Base-by-base conservation (phyloP, 2,113 vertebrate genomes). In the Peromyscus maniculatus region DNA sequence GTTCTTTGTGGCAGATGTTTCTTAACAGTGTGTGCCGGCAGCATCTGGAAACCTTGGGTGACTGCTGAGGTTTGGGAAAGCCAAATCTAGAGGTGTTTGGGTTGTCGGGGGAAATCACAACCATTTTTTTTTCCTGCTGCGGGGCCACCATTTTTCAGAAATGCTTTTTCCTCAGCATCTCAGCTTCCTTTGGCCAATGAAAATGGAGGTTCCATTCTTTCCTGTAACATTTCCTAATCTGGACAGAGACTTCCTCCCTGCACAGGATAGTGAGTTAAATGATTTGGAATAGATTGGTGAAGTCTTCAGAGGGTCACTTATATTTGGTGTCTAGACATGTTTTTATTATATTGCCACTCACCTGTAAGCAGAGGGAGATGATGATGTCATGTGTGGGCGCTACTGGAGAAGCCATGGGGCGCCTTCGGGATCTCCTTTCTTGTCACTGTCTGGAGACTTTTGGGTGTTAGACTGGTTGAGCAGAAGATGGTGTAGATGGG, bases 1-100 rank as follows among this genome's bases (percentile, higher is more conserved):
- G 52, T 87, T 93, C 91, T 94, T 97, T 79, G 94, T 95, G 97
- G 94, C 97, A 98, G 95, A 96, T 98, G 97, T 97, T 98, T 97
- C 89, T 91, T 97, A 96, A 97, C 4, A 0, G 91, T 93, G 97
- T 97, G 89, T 97, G 91, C 94, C 0, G 3, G 95, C 82, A 87
- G 92, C 94, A 97, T 97, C 97, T 97, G 96, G 98, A 96, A 96
- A 86, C 15, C 55, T 95, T 91, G 89, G 93, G 92, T 91, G 89
- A 89, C 16, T 59, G 82, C 82, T 94, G 94, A 95, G 82, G 64
- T 92, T 94, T 97, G 93, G 75, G 90, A 80, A 96, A 92, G 91
- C 79, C 96, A 96, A 96, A 91, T 74, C 89, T 87, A 78, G 82
- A 93, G 89, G 83, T 93, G 93, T 96, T 91, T 96, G 93, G 72